A percentile compares a stretch with the other conserved stretches of the same genome.
These are phyloP conservation scores for Drosophila buzzatii DNA, from an alignment of 2,888 invertebrate species.

Conservation along the genomic window DNA sequence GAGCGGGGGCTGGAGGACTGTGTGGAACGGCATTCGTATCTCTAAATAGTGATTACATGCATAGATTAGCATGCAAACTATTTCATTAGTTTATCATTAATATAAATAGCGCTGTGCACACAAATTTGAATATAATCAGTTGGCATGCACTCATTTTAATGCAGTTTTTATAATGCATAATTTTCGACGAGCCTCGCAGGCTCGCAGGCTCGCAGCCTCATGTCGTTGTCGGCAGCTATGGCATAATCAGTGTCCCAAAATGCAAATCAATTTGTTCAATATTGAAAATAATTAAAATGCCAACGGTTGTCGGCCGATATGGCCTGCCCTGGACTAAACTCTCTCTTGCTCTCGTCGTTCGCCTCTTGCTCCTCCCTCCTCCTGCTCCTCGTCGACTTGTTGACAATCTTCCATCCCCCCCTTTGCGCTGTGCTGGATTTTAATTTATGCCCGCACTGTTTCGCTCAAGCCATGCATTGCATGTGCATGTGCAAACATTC, in stretches of 20 bases:
- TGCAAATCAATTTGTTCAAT: conserved; percentile 82
- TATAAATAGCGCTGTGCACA: conserved; percentile 63
- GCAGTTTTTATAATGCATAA: conserved; percentile 73
- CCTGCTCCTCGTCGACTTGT: conserved; percentile 37
- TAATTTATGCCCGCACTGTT: conserved; percentile 66
- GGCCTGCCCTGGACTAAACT: background rate
- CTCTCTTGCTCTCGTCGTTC: background rate
- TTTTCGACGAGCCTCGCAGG: conserved; percentile 27
- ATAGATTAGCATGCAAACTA: conserved; percentile 72
- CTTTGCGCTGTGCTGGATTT: conserved; percentile 45
- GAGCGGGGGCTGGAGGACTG: background rate
- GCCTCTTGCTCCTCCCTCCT: background rate
- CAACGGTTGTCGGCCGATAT: conserved; percentile 49
- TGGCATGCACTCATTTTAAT: conserved; percentile 64
- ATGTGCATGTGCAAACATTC: conserved; percentile 65
- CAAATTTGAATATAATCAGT: conserved; percentile 77
- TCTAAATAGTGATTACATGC: conserved; percentile 47
- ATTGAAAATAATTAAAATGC: conserved; percentile 82
- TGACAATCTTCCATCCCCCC: conserved; percentile 53
- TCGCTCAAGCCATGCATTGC: conserved; percentile 54
- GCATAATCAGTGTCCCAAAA: conserved; percentile 78
- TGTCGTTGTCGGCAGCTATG: conserved; percentile 46
- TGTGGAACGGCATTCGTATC: conserved; percentile 21
- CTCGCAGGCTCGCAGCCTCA: conserved; percentile 2
- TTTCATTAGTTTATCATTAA: conserved; percentile 75